Evolutionary conservation across 2,113 vertebrate genomes (phyloP).

Genomic region (Origma solitaria): DNA sequence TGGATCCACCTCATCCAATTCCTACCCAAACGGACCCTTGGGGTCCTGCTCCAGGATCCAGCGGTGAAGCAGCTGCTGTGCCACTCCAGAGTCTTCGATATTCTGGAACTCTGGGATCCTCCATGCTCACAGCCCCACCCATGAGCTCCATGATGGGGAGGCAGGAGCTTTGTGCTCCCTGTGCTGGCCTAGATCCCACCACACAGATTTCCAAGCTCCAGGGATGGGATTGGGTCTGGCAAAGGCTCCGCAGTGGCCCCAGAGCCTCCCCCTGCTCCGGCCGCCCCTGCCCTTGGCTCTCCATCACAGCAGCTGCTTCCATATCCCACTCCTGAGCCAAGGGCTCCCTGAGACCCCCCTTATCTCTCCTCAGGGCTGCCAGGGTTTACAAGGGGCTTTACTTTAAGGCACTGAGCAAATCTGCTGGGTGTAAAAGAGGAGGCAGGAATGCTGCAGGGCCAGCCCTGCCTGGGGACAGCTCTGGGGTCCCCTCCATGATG

Average conservation of each 20-base stretch:
- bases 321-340: neutral
- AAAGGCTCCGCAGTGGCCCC: neutral
- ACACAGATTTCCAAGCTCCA: neutral
- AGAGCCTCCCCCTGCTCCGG: neutral
- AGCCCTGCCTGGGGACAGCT: neutral
- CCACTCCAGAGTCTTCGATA: neutral
- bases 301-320: neutral
- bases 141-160: neutral
- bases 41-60: neutral
- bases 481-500: accelerated
- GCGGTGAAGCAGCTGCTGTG: neutral
- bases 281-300: accelerated
- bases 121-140: too few species aligned
- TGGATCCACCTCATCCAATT: neutral
- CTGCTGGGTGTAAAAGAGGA: accelerated
- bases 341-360: neutral
- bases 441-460: neutral
- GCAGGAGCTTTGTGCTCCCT: neutral
- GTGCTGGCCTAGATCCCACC: neutral
- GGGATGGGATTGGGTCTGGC: neutral
- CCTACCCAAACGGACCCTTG: neutral
- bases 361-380: neutral
- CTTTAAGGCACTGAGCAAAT: neutral
- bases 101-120: neutral
- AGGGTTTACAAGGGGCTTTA: neutral